These are phyloP conservation scores for Dermatemys mawii DNA, from an alignment of 2,113 vertebrate genomes.

Conservation along the genomic window DNA sequence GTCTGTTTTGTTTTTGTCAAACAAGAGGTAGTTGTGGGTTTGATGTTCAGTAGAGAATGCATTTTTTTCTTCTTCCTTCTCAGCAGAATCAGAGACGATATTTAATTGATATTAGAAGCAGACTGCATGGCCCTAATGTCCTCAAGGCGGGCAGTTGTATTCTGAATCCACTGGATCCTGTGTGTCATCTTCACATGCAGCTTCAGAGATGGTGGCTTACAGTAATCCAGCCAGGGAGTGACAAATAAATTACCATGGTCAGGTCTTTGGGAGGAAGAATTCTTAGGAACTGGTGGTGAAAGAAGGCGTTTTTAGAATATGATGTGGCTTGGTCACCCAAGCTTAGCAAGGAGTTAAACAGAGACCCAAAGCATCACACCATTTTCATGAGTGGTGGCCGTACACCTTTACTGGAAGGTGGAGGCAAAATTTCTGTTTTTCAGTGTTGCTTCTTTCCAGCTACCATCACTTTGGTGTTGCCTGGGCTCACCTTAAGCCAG, in stretches of 20 bases:
- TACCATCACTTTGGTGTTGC: rapidly evolving
- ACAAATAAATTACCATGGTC: neutral
- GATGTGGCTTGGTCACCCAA: neutral
- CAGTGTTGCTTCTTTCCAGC: neutral
- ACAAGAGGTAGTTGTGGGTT: neutral
- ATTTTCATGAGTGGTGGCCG: neutral
- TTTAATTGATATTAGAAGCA: too few relatives aligned
- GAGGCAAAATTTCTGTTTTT: neutral
- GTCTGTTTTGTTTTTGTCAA: neutral
- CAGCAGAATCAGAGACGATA: neutral
- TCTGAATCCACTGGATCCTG: neutral
- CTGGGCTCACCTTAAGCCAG: neutral
- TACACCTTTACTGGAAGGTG: neutral
- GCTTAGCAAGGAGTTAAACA: neutral
- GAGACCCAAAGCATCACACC: neutral
- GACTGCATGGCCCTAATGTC: neutral
- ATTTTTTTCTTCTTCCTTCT: neutral
- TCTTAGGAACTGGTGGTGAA: neutral
- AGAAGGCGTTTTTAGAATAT: neutral
- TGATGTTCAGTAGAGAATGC: conserved; percentile 19
- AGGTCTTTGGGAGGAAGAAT: neutral
- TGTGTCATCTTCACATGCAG: neutral
- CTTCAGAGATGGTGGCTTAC: neutral
- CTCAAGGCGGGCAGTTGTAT: neutral
- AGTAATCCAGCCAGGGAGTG: neutral